Evolutionary conservation across 2,888 invertebrate genomes (phyloP).

Genomic region (Chrysotoxum bicinctum): DNA sequence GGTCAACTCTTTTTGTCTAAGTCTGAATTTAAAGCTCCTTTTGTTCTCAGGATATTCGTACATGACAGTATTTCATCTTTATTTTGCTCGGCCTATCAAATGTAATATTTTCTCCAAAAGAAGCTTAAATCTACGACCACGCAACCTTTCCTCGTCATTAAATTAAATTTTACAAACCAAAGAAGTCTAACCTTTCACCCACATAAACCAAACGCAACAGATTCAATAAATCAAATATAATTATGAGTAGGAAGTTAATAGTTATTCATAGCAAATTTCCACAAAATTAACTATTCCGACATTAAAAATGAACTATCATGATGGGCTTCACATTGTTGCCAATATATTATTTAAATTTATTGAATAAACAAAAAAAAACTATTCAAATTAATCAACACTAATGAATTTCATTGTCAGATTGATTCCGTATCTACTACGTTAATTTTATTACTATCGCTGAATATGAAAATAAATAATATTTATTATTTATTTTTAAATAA

Average conservation of each 20-base stretch:
- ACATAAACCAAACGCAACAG: neutral
- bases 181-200: too few species aligned
- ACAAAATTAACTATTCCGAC: slow-evolving; percentile 1
- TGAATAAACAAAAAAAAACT: neutral
- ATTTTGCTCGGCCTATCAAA: too few species aligned
- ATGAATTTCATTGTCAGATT: slow-evolving; percentile 15
- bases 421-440: slow-evolving; percentile 1
- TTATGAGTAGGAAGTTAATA: neutral
- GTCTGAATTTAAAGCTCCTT: too few species aligned
- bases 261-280: neutral
- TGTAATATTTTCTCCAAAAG: too few species aligned
- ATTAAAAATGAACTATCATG: neutral
- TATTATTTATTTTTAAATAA: slow-evolving; percentile 19
- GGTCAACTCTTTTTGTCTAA: too few species aligned
- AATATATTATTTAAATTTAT: neutral
- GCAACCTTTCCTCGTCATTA: too few species aligned
- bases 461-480: neutral
- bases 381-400: slow-evolving; percentile 26
- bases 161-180: neutral
- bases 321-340: neutral
- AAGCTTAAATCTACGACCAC: too few species aligned
- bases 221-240: neutral
- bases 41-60: too few species aligned
- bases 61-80: too few species aligned
- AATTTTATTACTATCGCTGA: neutral